Conservation (phyloP, 2,113 vertebrate species). For the Holacanthus passer region DNA sequence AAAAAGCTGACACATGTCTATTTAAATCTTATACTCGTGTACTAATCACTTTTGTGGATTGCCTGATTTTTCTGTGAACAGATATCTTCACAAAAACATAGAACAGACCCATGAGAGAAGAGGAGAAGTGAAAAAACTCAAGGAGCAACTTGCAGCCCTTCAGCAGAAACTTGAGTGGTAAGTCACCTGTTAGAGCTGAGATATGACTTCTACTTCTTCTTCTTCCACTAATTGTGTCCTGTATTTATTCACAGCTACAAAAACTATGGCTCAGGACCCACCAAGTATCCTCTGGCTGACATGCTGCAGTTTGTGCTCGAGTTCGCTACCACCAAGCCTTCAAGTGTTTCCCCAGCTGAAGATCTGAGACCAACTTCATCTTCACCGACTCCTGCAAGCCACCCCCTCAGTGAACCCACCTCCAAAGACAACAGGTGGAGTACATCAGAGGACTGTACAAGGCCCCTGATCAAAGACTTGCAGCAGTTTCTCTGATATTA, state of each 20-base stretch:
- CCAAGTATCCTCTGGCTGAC: constrained; percentile 91
- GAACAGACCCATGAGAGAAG: constrained; percentile 89
- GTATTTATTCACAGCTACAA: constrained; percentile 86
- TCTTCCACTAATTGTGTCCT: neutral
- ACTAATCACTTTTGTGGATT: neutral
- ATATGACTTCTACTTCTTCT: neutral
- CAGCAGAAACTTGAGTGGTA: constrained; percentile 94
- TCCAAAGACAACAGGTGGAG: constrained; percentile 75
- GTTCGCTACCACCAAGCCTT: constrained; percentile 88
- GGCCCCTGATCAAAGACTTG: no score
- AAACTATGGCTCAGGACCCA: constrained; percentile 91
- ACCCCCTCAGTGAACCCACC: constrained; percentile 56
- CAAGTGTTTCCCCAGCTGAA: constrained; percentile 68
- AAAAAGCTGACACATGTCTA: neutral
- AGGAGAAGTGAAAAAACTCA: constrained; percentile 88
- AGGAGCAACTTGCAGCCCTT: constrained; percentile 87
- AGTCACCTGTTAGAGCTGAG: constrained; percentile 4
- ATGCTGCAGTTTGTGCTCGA: constrained; percentile 96
- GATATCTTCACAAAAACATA: constrained; percentile 94
- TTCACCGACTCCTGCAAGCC: constrained; percentile 48
- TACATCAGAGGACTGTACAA: neutral
- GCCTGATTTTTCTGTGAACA: constrained; percentile 63
- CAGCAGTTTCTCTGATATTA: neutral
- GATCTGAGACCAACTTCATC: constrained; percentile 37
- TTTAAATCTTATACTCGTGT: neutral